phyloP scores from a whole-genome alignment of 2,888 invertebrate genomes.

The Mesochorus sp. region DNA sequence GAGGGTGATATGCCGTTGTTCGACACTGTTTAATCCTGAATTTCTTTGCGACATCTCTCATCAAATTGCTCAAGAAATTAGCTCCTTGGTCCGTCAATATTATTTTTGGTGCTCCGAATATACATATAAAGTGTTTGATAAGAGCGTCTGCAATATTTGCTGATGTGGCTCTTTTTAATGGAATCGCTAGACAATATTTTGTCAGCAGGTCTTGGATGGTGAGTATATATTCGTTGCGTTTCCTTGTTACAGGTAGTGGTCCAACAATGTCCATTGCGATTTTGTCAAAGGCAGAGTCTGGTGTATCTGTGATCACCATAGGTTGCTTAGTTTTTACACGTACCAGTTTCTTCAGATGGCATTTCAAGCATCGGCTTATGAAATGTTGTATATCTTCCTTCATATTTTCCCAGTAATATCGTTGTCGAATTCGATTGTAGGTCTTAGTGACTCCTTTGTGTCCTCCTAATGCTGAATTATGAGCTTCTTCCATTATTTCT shows the following conservation, averaged over 20 bases:
- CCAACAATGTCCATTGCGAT: constrained; percentile 58
- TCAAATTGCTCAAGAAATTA: constrained; percentile 48
- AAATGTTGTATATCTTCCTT: no score
- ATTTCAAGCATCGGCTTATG: no score
- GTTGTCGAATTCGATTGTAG: no score
- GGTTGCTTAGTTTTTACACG: no score
- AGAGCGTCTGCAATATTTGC: constrained; percentile 56
- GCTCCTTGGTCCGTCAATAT: constrained; percentile 60
- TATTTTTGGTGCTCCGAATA: constrained; percentile 45
- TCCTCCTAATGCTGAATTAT: no score
- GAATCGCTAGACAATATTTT: constrained; percentile 45
- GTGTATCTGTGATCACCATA: constrained; percentile 42
- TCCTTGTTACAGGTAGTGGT: constrained; percentile 35
- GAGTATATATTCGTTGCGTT: constrained; percentile 30
- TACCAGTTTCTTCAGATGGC: no score
- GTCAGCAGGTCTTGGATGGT: constrained; percentile 49
- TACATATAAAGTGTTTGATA: constrained; percentile 39
- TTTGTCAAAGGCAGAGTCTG: constrained; percentile 54
- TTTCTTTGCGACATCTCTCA: constrained; percentile 36
- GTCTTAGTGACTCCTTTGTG: no score
- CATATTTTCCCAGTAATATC: no score
- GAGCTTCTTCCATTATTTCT: no score
- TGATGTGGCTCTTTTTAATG: constrained; percentile 52
- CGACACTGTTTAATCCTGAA: constrained; percentile 50
- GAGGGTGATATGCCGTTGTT: constrained; percentile 51